Evolutionary conservation across 2,888 invertebrate genomes (phyloP), one percentile per base, ranked within the genome.

Genomic region (Liodrosophila aerea): DNA sequence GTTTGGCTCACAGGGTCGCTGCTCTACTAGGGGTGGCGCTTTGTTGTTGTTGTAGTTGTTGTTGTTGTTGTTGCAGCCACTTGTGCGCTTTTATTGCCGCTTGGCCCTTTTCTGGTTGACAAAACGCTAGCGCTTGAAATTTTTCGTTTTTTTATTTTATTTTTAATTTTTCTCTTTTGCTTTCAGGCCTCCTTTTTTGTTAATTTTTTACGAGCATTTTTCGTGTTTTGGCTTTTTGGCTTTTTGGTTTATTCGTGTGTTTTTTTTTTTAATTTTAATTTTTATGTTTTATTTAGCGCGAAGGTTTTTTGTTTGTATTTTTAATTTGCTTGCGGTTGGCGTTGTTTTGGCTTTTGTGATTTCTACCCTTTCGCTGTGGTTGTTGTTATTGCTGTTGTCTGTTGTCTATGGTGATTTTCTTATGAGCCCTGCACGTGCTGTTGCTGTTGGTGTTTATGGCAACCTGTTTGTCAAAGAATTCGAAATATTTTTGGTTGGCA

Each of bases 381-480:
- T 30, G 41, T 47, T 43, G 44, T 47, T 40, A 43, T 56, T 61
- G 53, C 59, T 51, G 39, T 39, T 54, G 40, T 56, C 27, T 50
- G 47, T 37, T 9, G 39, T 22, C 22, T 22, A 22, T 56, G 52
- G 29, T 45, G 61, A 30, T 65, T 41, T 66, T 60, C 15, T 75
- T 73, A 58, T 54, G 65, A 33, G 61, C 57, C 66, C 62, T 70
- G 82, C 76, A 76, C 78, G 85, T 78, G 62, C 13, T 43, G 41
- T 12, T 52, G 39, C 41, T 53, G 50, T 45, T 60, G 56, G 47
- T 58, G 56, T 40, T 57, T 66, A 30, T 61, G 73, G 64, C 78
- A 78, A 78, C 78, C 85, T 78, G 84, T 78, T 85, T 76, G 73
- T 47, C 63, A 62, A 54, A 60, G 72, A 84, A 84, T 85, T 53